Evolutionary conservation across 2,797 vertebrate species (phyloP), one percentile per base, ranked within the genome.

Genomic region (Eulemur rubriventer): DNA sequence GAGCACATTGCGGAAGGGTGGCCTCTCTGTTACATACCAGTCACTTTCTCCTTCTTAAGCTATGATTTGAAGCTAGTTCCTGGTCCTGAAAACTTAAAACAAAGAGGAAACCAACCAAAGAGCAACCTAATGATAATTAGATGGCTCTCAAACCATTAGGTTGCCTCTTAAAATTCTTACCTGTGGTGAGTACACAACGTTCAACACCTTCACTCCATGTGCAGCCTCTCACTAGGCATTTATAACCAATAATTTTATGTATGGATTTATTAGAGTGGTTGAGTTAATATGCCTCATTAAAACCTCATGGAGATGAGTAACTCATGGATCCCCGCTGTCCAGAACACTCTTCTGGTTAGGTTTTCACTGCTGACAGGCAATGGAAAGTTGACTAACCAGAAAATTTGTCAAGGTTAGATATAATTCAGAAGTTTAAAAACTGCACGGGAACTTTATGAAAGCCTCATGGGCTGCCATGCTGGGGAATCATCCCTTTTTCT

Each of bases 121-220:
- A 95, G 26, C 72, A 46, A 90, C 38, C 90, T 89, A 80, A 84
- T 87, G 84, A 78, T 85, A 95, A 95, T 95, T 89, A 94, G 79
- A 94, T 83, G 85, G 72, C 92, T 96, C 94, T 97, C 81, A 92
- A 92, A 78, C 73, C 96, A 96, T 92, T 95, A 96, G 81, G 67
- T 89, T 90, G 76, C 92, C 96, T 95, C 96, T 96, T 98, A 95
- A 95, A 83, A 83, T 78, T 89, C 92, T 96, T 70, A 94, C 95
- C 95, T 93, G 96, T 52, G n/a, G 96, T 35, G 95, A 96, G 82
- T 83, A 43, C 46, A 84, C 78, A 92, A 63, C 81, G 88, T 90
- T 92, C 91, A 96, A 94, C 41, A 95, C 88, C 50, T 92, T 95
- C 1, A 2, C 97, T 76, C 92, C 38, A n/a, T 35, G 22, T 96